Conservation (phyloP, 2,888 invertebrate species). For the Octodonta nipae region DNA sequence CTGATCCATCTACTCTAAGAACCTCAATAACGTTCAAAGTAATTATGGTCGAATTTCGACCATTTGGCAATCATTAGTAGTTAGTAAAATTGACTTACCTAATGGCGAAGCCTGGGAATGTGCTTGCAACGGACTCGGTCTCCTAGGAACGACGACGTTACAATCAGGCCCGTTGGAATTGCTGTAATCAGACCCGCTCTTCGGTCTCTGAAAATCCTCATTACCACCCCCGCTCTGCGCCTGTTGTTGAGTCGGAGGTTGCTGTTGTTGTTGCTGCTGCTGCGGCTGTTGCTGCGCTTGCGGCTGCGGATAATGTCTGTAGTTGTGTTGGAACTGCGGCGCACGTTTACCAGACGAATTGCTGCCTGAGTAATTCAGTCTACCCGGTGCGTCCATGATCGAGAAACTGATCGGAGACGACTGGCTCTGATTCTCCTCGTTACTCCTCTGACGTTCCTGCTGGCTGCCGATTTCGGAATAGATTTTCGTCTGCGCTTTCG, state of each 20-base stretch:
- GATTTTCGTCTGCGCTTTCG: conserved; percentile 65
- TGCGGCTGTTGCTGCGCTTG: conserved; percentile 39
- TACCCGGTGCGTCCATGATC: conserved; percentile 55
- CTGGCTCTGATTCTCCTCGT: conserved; percentile 43
- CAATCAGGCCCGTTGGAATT: conserved; percentile 42
- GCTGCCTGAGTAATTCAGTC: conserved; percentile 46
- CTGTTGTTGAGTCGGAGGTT: conserved; percentile 47
- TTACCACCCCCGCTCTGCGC: no score
- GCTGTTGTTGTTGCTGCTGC: conserved; percentile 46
- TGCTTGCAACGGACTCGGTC: conserved; percentile 54
- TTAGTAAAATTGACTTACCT: no score
- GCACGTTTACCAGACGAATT: conserved; percentile 41
- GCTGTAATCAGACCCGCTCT: conserved; percentile 38
- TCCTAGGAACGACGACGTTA: conserved; percentile 50
- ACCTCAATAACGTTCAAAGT: no score
- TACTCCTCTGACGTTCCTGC: conserved; percentile 25
- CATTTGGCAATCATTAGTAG: no score
- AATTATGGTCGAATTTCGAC: no score
- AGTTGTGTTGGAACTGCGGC: conserved; percentile 40
- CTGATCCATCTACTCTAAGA: no score
- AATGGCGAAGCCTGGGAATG: conserved; percentile 61
- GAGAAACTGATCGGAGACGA: conserved; percentile 66
- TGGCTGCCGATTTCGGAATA: conserved; percentile 48
- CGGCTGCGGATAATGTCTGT: conserved; percentile 43
- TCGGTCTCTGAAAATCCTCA: conserved; percentile 41